Conservation (phyloP, 2,113 vertebrate species). For the Rallus limicola region DNA sequence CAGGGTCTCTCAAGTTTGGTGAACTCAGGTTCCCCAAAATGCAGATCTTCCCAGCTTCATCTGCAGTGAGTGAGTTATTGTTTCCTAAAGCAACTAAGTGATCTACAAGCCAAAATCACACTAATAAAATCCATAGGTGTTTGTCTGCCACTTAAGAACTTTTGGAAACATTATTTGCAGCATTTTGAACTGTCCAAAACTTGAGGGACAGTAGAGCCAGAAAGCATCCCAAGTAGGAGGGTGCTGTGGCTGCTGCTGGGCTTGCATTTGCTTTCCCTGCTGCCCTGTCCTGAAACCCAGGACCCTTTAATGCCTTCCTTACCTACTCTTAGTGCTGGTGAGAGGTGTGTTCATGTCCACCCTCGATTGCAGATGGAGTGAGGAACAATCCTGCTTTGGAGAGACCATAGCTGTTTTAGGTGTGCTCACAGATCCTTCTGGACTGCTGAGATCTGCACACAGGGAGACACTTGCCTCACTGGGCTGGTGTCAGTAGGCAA, state of each 20-base stretch:
- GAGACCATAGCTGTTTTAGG: background rate
- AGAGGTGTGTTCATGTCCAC: background rate
- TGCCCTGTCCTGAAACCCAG: background rate
- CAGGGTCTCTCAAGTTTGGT: background rate
- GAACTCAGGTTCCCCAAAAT: background rate
- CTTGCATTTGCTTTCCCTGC: background rate
- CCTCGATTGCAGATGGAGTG: background rate
- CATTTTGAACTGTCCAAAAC: background rate
- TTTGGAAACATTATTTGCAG: background rate
- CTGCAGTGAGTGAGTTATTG: background rate
- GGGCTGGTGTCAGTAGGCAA: background rate
- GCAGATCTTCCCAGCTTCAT: background rate
- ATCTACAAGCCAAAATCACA: background rate
- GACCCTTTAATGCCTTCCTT: background rate
- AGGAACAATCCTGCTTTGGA: background rate
- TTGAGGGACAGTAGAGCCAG: background rate
- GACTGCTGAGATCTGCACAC: fast-evolving
- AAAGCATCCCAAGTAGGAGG: background rate
- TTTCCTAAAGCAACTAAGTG: conserved; percentile 9
- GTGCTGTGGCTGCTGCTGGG: background rate
- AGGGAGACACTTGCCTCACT: background rate
- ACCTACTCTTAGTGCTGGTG: background rate
- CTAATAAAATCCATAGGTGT: background rate
- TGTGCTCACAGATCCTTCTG: background rate
- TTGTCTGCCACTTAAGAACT: background rate